Evolutionary conservation across 1,140 invertebrate species (phyloP), one percentile per base, ranked within the genome.

Genomic region (Chrysomallon squamiferum): DNA sequence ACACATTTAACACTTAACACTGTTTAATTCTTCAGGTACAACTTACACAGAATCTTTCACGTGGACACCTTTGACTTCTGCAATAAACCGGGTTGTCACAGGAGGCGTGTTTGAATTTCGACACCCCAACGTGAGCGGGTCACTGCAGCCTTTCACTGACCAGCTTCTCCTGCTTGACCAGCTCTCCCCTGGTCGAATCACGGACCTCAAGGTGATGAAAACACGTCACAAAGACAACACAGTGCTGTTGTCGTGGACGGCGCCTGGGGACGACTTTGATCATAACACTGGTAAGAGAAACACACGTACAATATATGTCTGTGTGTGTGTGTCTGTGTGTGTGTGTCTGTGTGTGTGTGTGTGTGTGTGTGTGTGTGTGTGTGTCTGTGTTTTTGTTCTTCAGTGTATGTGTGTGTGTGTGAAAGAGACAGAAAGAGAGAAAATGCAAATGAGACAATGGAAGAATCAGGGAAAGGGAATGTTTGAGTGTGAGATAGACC

Each of bases 171-270:
- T 25, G 4, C 38, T 27, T 49, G 76, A 84, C 52, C 66, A 74
- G 13, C 72, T 81, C 45, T 79, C 84, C 6, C 85, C 85, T 0
- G 69, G 68, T 29, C 61, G 81, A 63, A 76, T 86, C 30, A 75
- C 75, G 0, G 85, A 86, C 58, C 74, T 86, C 9, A 68, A 65
- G 7, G 76, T 74, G 18, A 72, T 76, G 18, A 69, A 57, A 50
- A 75, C 66, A 47, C 65, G 69, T 29, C 30, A 63, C 50, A 57
- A 67, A 57, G 66, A 79, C 13, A 71, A 68, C 49, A 68, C 65
- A 2, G 72, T 86, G 1, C 66, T 69, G 6, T 43, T 79, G 32
- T 56, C 59, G 6, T 79, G 75, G 71, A 74, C 73, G 43, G 70
- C 73, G 0, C 64, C 74, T 15, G 77, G 75, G 0, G 72, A 72